phyloP scores from a whole-genome alignment of 2,113 vertebrate genomes.

The Silurus meridionalis region DNA sequence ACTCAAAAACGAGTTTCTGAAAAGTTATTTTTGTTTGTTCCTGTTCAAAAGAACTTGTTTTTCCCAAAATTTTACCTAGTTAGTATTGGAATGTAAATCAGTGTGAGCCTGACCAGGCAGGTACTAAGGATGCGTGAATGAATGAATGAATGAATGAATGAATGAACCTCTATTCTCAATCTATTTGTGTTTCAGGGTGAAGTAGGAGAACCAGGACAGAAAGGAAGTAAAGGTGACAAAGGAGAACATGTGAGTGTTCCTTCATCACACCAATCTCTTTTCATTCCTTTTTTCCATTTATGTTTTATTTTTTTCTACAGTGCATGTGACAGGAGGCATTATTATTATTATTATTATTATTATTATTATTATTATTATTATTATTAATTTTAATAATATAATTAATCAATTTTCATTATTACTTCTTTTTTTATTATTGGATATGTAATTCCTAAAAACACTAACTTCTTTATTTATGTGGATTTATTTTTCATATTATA shows the following conservation, averaged over 20 bases:
- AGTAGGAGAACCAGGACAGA: slow-evolving; percentile 94
- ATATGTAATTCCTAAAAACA: too few species aligned
- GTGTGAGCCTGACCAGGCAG: not conserved
- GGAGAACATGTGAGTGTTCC: slow-evolving; percentile 85
- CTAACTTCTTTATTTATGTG: too few species aligned
- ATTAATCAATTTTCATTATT: not conserved
- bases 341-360: not conserved
- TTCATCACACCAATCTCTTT: not conserved
- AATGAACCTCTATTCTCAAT: not conserved
- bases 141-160: not conserved
- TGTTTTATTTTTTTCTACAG: not conserved
- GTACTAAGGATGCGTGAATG: not conserved
- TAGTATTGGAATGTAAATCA: not conserved
- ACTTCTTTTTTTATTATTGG: not conserved
- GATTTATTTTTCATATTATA: too few species aligned
- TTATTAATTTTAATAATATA: not conserved
- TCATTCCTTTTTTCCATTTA: not conserved
- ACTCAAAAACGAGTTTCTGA: not conserved
- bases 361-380: not conserved
- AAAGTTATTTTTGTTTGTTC: not conserved
- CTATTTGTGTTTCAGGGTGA: slow-evolving; percentile 81
- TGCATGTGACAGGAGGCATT: not conserved
- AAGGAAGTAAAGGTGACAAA: slow-evolving; percentile 95
- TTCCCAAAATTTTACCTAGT: not conserved
- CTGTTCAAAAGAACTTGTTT: too few species aligned